Evolutionary conservation across 2,888 invertebrate species (phyloP).

Genomic region (Folsomia candida): DNA sequence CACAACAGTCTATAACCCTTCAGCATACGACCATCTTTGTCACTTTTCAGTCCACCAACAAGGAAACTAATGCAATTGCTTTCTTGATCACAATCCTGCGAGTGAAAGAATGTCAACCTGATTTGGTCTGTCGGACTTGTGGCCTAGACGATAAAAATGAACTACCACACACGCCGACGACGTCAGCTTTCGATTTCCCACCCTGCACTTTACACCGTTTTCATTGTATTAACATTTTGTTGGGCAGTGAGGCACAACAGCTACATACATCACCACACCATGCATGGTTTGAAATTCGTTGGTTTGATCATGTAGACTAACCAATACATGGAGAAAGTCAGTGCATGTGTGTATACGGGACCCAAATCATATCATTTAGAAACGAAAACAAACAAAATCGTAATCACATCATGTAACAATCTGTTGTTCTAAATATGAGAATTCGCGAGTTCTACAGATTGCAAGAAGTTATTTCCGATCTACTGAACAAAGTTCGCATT

Average conservation of each 20-base stretch:
- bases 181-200: conserved; percentile 4
- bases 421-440: background rate
- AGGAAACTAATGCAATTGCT: background rate
- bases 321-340: too few relatives aligned
- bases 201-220: background rate
- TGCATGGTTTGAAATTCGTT: conserved; percentile 14
- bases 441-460: background rate
- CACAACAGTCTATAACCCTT: too few relatives aligned
- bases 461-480: background rate
- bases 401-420: background rate
- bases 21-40: background rate
- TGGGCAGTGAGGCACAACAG: background rate
- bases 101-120: background rate
- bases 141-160: background rate
- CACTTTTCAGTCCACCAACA: background rate
- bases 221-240: background rate
- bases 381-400: background rate
- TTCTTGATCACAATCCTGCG: background rate
- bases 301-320: conserved; percentile 14
- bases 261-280: too few relatives aligned
- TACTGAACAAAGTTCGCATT: background rate
- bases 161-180: too few relatives aligned
- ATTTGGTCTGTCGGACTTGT: background rate
- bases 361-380: background rate
- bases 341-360: too few relatives aligned